Base-by-base conservation (phyloP, 2,113 vertebrate genomes). In the Eptesicus fuscus region DNA sequence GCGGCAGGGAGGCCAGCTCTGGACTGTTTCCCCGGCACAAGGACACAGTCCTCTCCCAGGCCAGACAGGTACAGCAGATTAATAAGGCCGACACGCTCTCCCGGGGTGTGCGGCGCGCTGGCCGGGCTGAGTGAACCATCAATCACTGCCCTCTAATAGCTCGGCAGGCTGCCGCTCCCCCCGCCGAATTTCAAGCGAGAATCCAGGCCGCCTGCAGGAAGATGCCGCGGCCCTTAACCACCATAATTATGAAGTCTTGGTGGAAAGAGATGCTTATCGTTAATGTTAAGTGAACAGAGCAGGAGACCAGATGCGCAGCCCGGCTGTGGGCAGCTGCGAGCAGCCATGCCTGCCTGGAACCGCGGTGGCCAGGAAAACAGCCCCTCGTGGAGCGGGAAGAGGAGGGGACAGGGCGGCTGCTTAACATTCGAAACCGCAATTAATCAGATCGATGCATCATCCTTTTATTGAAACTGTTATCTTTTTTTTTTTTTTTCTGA, bases 41-140 rank as follows among this genome's bases (percentile, higher is more conserved):
- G 20, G 40, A 11, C 17, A 1, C 44, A 7, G 59, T 6, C 1
- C 0, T 40, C 63, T 73, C 80, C 83, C 56, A 14, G 84, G 63
- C 78, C 87, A 91, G 83, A 73, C 78, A 86, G 95, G 93, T 65
- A 78, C 91, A 9, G 30, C 11, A 37, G 88, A 91, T 93, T 78
- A 73, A 89, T 61, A 67, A 83, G 94, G 69, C 95, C 0, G 2
- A 1, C 82, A 5, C 2, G 9, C 18, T 51, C 51, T 87, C 65
- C 18, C 0, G 49, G 73, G 65, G 42, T 7, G 51, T 2, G 53
- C 73, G 1, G 51, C 28, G 12, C 8, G 20, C 51, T 4, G 12
- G 90, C 74, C n/a, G 4, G 2, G 18, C 14, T 0, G 71, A 88
- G 32, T 0, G 83, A 32, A 17, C 76, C 92, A 74, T 94, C 95